Percentiles rank a stretch among this genome's conserved stretches.
phyloP scores from a whole-genome alignment of 2,797 vertebrate genomes.

The Manis pentadactyla region DNA sequence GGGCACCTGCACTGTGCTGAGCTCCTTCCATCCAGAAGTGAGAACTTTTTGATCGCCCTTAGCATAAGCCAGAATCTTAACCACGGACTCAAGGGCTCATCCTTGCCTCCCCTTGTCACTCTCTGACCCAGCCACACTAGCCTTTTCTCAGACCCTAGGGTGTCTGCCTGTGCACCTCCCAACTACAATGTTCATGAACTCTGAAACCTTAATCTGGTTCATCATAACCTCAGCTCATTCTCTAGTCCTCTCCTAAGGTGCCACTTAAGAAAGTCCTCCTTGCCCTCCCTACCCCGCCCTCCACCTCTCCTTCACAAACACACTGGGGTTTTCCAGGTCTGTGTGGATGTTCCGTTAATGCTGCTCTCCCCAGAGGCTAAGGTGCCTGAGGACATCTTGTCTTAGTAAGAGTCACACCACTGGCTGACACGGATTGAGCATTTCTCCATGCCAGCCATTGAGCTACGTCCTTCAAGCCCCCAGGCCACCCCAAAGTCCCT shows the following conservation, averaged over 20 bases:
- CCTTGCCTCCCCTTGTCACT: background rate
- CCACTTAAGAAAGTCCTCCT: background rate
- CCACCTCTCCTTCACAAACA: background rate
- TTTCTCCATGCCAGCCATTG: background rate
- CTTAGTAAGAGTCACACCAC: background rate
- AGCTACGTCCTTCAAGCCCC: background rate
- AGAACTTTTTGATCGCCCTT: background rate
- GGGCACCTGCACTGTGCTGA: background rate
- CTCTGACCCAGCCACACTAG: background rate
- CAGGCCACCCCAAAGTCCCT: background rate
- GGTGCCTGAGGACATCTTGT: background rate
- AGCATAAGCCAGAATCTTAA: background rate
- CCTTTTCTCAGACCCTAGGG: background rate
- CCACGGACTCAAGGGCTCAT: background rate
- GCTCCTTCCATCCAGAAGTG: background rate
- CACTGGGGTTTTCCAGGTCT: background rate
- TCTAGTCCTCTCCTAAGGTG: background rate
- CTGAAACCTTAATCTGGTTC: background rate
- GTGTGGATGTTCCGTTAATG: accelerated
- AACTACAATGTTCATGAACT: background rate
- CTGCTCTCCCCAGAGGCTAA: background rate
- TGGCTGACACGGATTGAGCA: background rate
- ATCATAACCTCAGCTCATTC: background rate
- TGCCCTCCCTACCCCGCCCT: too few relatives aligned
- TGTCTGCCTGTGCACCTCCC: background rate